Evolutionary conservation across 2,888 invertebrate genomes (phyloP), one percentile per base, ranked within the genome.

Genomic region (Willowsia nigromaculata): DNA sequence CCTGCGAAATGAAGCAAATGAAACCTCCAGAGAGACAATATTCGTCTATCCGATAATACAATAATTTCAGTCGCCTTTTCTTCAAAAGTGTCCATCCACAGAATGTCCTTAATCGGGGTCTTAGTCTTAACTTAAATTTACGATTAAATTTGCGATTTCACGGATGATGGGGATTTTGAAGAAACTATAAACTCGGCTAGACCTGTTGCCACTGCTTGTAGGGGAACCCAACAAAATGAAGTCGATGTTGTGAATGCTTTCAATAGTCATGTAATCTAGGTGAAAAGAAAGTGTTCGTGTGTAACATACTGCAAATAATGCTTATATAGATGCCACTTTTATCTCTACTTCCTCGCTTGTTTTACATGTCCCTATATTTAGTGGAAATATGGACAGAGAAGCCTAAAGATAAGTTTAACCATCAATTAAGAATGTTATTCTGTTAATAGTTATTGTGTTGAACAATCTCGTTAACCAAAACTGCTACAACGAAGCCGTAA

Each of bases 181-280:
- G 22, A 43, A 40, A 33, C 18, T 68, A 22, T n/a, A 1, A 71
- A 71, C 65, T 15, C 65, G 18, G 18, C 25, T 68, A 68, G n/a
- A n/a, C 37, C 37, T 71, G 22, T 71, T 71, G 22, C n/a, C 43
- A 71, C 18, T 25, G 5, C 22, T 71, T 7, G 6, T 78, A 40
- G 0, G 30, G 47, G 1, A 6, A 37, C 43, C 22, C 4, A 43
- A 13, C 11, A 71, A 40, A 37, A 22, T 43, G 80, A 40, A 33
- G 62, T 43, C 68, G 11, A 68, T 65, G 82, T 82, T 62, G 50
- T 83, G 68, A 84, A 84, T 47, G 84, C 74, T 84, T 71, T 84
- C 84, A 7, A 22, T 71, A 71, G 71, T 71, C 71, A 71, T 71
- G 11, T 62, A 30, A 62, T 71, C 37, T 71, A 71, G 71, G 18